Percentiles rank a stretch among this genome's conserved stretches.
Evolutionary conservation across 2,888 invertebrate species (phyloP).

Genomic region (Drosophila mettleri): DNA sequence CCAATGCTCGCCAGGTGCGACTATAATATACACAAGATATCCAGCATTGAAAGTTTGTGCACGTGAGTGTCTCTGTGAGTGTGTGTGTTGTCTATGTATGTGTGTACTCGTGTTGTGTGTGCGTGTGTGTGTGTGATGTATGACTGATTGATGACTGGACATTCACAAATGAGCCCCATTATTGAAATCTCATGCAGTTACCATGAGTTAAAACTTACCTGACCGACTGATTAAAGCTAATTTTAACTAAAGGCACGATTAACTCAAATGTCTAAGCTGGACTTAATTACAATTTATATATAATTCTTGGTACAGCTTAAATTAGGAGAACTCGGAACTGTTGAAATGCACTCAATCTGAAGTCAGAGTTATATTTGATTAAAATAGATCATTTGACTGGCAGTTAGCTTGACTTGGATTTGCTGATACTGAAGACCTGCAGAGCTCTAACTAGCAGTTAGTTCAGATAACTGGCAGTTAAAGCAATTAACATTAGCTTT

Average conservation of each 20-base stretch:
- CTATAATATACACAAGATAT: slow-evolving; percentile 75
- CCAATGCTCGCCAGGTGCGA: slow-evolving; percentile 85
- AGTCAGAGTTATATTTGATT: not conserved
- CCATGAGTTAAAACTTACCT: slow-evolving; percentile 63
- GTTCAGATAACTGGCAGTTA: not conserved
- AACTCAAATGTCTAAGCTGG: not conserved
- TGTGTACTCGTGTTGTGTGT: slow-evolving; percentile 15
- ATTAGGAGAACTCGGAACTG: not conserved
- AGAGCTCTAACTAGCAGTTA: not conserved
- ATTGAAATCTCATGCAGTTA: slow-evolving; percentile 59
- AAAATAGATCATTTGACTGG: not conserved
- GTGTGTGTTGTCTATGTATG: slow-evolving; percentile 17
- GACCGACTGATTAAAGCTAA: slow-evolving; percentile 18
- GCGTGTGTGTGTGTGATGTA: slow-evolving; percentile 21
- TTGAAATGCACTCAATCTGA: too few relatives aligned
- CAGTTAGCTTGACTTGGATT: too few relatives aligned
- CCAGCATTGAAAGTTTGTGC: slow-evolving; percentile 50
- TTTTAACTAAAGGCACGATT: not conserved
- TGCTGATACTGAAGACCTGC: too few relatives aligned
- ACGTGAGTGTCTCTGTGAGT: slow-evolving; percentile 25
- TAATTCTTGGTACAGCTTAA: not conserved
- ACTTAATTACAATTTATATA: not conserved
- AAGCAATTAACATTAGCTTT: not conserved
- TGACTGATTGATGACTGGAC: slow-evolving; percentile 62
- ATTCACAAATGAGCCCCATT: slow-evolving; percentile 72